Base-by-base conservation (phyloP, 2,888 invertebrate species). In the Azorinus chamasolen region DNA sequence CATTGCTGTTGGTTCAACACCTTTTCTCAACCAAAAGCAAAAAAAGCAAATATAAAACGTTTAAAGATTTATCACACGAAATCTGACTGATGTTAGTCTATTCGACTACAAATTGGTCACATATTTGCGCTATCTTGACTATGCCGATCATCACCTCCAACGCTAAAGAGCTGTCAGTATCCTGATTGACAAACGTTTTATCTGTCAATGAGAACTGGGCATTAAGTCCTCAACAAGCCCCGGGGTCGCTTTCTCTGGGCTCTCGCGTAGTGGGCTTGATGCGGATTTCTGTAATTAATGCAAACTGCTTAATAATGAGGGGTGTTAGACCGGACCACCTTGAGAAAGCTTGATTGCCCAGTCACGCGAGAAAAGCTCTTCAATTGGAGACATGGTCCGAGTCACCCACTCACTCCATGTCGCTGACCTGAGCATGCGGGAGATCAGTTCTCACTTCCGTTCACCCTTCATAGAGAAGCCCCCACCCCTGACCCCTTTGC, bases 261-360 rank as follows among this genome's bases (percentile, higher is more conserved):
- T 27, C 37, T 39, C 24, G 32, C 37, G 39, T 41, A 53, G 14
- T 46, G 75, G 53, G 64, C 64, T 59, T 22, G 37, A 59, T 53
- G 27, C 64, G 64, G 32, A 64, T 69, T 58, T 18, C 20, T 46
- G 45, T 59, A 37, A 64, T 75, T 63, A 75, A 64, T 58, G 59
- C 53, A 64, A 75, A 75, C 39, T 58, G 53, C 46, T 57, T 59
- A 69, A 58, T 75, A 68, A 75, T 69, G 51, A 69, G 69, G 46
- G 50, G 22, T 22, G 14, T 10, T 45, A 41, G 25, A 41, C 12
- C 2, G 51, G 75, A 70, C 69, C 75, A 70, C 75, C 70, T 51
- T 61, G 50, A 24, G 65, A 18, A 61, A 39, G 64, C 20, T 24
- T 24, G 16, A 62, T 73, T 58, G 69, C 54, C 25, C 48, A 69